These are phyloP conservation scores for western clawed frog (Xenopus tropicalis) DNA, from an alignment of 2,113 vertebrate genomes.

Conservation along the genomic window DNA sequence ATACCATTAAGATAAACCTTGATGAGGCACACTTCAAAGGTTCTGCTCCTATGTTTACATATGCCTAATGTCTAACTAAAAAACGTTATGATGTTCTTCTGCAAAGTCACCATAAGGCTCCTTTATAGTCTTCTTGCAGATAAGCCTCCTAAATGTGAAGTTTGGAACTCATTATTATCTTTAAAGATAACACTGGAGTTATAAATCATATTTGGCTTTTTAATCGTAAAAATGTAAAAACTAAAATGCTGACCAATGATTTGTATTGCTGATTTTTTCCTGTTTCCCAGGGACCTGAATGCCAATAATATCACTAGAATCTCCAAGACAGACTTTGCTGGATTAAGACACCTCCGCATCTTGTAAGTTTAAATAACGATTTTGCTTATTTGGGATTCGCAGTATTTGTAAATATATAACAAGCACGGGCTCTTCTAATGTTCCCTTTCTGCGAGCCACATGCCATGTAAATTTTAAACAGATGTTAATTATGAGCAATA, in stretches of 20 bases:
- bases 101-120: constrained; percentile 32
- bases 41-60: constrained; percentile 5
- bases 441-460: not conserved
- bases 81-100: constrained; percentile 32
- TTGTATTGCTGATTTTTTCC: constrained; percentile 47
- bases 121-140: constrained; percentile 14
- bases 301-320: constrained; percentile 98
- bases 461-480: constrained; percentile 8
- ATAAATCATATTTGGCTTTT: not conserved
- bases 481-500: constrained; percentile 4
- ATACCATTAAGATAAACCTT: not conserved
- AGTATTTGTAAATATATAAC: constrained; percentile 12
- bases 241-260: constrained; percentile 5
- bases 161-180: not conserved
- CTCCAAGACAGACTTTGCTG: constrained; percentile 91
- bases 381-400: constrained; percentile 19
- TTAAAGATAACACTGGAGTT: constrained; percentile 9
- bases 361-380: constrained; percentile 79
- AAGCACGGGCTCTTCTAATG: constrained; percentile 7
- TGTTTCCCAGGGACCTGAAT: constrained; percentile 87
- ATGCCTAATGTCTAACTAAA: constrained; percentile 19
- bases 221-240: constrained; percentile 2
- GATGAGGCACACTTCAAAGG: not conserved
- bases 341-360: constrained; percentile 89
- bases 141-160: constrained; percentile 12